These are phyloP conservation scores for Cryptoblepharus egeriae DNA, from an alignment of 2,797 vertebrate genomes.

Conservation along the genomic window DNA sequence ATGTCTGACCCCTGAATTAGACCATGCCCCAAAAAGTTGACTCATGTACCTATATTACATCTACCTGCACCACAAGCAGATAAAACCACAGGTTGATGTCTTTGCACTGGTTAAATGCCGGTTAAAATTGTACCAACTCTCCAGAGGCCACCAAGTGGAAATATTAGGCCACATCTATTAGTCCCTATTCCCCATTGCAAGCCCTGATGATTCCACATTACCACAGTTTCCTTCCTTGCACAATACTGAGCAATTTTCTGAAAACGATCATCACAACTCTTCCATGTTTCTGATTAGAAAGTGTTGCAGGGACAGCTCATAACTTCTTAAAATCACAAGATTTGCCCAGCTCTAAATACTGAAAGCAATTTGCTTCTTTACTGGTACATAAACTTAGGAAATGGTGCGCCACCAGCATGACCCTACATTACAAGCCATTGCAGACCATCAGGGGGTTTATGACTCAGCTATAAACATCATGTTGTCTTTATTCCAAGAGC, in stretches of 20 bases:
- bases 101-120: background rate
- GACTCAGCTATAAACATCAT: conserved; percentile 21
- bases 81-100: background rate
- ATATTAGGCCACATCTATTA: background rate
- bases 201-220: background rate
- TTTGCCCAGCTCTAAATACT: background rate
- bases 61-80: background rate
- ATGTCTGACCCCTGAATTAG: too few relatives aligned
- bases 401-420: conserved; percentile 4
- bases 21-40: background rate
- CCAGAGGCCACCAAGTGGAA: background rate
- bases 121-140: too few relatives aligned
- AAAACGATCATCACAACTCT: background rate
- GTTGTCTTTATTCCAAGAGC: conserved; percentile 26
- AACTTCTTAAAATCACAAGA: background rate
- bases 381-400: conserved; percentile 32
- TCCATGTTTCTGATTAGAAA: background rate
- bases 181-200: background rate
- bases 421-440: conserved; percentile 15
- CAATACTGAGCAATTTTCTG: background rate
- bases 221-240: too few relatives aligned
- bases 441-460: conserved; percentile 29
- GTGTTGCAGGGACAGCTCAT: background rate
- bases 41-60: background rate
- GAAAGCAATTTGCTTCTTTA: conserved; percentile 33